Evolutionary conservation across 2,888 invertebrate genomes (phyloP), one percentile per base, ranked within the genome.

Genomic region (Scrobipalpa atriplicella): DNA sequence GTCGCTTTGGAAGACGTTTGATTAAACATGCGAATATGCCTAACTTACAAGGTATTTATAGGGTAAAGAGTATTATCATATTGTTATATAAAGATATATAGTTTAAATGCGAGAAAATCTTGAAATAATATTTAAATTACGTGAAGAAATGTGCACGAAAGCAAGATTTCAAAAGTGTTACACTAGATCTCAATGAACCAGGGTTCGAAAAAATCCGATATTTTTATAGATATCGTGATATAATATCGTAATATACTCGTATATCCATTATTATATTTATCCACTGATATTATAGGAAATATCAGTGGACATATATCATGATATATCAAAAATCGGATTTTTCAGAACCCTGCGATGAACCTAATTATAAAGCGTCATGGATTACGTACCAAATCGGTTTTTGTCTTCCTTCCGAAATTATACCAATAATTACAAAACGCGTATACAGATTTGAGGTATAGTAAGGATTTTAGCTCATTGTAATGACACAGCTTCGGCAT

Each of bases 281-380:
- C n/a, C n/a, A n/a, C n/a, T n/a, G n/a, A n/a, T n/a, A n/a, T n/a
- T n/a, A n/a, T n/a, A n/a, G n/a, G n/a, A n/a, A n/a, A n/a, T n/a
- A n/a, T n/a, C n/a, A n/a, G n/a, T n/a, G n/a, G n/a, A n/a, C n/a
- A n/a, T n/a, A n/a, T n/a, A n/a, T n/a, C n/a, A n/a, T n/a, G n/a
- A n/a, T n/a, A n/a, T n/a, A n/a, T n/a, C n/a, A n/a, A n/a, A n/a
- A n/a, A n/a, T n/a, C n/a, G n/a, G n/a, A n/a, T n/a, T n/a, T n/a
- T n/a, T n/a, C n/a, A n/a, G n/a, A n/a, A n/a, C n/a, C n/a, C n/a
- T n/a, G n/a, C n/a, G 85, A 81, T 83, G 78, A 85, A 91, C 90
- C 90, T 92, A 92, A 91, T 90, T 92, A 92, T 92, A 92, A 92
- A 92, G 92, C 92, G 92, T 92, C 83, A 81, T 83, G 92, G 92